These are phyloP conservation scores for Lithobates pipiens DNA, from an alignment of 2,797 vertebrate species.

Conservation along the genomic window DNA sequence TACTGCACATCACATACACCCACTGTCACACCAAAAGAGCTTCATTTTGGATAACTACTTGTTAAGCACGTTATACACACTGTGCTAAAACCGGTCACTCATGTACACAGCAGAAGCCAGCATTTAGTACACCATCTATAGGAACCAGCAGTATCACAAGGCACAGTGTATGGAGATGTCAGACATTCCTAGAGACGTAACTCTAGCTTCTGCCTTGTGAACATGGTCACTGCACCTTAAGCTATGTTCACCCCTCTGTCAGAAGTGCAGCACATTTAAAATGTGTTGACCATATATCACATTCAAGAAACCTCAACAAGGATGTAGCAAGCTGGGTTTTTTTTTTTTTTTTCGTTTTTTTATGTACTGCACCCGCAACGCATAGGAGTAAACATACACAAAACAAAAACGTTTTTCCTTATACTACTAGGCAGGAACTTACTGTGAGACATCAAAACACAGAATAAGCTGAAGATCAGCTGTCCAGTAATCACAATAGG, in stretches of 20 bases:
- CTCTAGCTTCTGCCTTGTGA: neutral
- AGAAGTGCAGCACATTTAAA: neutral
- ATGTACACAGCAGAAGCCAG: neutral
- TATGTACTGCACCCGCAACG: neutral
- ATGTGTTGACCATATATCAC: neutral
- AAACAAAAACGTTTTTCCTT: neutral
- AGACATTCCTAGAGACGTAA: neutral
- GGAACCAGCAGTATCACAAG: neutral
- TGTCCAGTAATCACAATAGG: neutral
- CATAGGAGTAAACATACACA: neutral
- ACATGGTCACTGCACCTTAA: neutral
- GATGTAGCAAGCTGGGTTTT: too few relatives aligned
- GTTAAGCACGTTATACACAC: neutral
- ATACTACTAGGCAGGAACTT: neutral
- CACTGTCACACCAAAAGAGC: neutral
- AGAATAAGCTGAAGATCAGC: neutral
- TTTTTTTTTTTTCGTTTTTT: too few relatives aligned
- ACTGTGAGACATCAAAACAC: neutral
- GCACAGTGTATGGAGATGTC: neutral
- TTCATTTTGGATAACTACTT: neutral
- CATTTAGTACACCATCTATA: neutral
- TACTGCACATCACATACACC: constrained; percentile 1
- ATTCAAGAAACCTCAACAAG: too few relatives aligned
- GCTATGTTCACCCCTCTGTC: neutral
- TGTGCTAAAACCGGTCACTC: neutral